A percentile compares a stretch with the other conserved stretches of the same genome.
Evolutionary conservation across 2,888 invertebrate species (phyloP).

Genomic region (Camptogramma bilineatum): DNA sequence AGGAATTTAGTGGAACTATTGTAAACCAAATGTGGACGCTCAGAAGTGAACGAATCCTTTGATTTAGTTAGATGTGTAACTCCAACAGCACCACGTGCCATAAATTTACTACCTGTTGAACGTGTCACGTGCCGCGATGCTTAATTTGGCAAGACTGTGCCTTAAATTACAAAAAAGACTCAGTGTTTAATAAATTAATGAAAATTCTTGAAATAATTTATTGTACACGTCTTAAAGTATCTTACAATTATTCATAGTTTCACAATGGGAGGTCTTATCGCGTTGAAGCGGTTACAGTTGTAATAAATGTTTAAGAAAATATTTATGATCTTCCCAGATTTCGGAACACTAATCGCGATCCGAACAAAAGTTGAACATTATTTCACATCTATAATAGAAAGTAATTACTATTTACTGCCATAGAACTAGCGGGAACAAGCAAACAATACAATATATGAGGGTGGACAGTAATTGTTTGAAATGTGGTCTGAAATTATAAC

Average conservation of each 20-base stretch:
- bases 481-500: slow-evolving; percentile 24
- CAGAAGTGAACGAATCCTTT: neutral
- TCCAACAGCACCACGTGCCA: neutral
- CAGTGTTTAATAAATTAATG: too few species aligned
- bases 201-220: too few species aligned
- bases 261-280: too few species aligned
- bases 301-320: too few species aligned
- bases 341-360: neutral
- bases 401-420: neutral
- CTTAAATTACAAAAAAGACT: too few species aligned
- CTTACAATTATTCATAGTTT: too few species aligned
- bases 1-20: slow-evolving; percentile 10
- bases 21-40: slow-evolving; percentile 11
- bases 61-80: neutral
- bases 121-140: neutral
- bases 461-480: slow-evolving; percentile 16
- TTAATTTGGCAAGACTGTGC: neutral
- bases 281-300: too few species aligned
- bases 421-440: slow-evolving; percentile 1
- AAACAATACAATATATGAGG: slow-evolving; percentile 22
- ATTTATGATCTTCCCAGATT: neutral
- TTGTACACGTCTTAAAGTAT: too few species aligned
- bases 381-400: neutral
- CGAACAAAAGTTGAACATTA: neutral
- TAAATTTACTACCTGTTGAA: neutral